Conservation (phyloP, 2,113 vertebrate species). For the Semnopithecus entellus region DNA sequence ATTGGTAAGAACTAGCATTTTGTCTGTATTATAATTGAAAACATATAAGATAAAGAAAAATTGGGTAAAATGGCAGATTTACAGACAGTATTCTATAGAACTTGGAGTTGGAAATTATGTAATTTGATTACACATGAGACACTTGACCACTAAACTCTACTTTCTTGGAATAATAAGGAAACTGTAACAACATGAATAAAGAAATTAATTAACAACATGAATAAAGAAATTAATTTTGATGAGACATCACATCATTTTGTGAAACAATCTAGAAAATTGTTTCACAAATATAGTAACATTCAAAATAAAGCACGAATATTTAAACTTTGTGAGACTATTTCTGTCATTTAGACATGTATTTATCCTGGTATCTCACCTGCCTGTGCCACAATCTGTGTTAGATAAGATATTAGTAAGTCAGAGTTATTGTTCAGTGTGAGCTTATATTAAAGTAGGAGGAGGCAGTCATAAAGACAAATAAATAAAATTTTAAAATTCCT, state of each 20-base stretch:
- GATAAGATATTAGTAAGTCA: neutral
- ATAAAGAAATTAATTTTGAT: neutral
- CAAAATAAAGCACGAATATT: neutral
- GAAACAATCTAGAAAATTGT: neutral
- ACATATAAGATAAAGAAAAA: neutral
- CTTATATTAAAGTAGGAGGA: neutral
- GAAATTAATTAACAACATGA: neutral
- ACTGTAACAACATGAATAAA: neutral
- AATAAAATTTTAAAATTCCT: neutral
- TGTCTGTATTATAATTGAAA: neutral
- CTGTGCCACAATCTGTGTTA: neutral
- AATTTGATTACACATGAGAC: neutral
- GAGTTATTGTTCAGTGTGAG: too few relatives aligned
- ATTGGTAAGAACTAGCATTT: neutral
- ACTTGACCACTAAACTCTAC: neutral
- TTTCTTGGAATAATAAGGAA: neutral
- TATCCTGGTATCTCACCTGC: neutral
- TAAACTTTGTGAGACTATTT: neutral
- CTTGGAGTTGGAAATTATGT: neutral
- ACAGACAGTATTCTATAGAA: neutral
- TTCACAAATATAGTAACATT: neutral
- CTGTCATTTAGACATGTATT: neutral
- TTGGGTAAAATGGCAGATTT: neutral
- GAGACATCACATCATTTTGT: neutral
- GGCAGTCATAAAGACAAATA: neutral